A percentile compares a stretch with the other conserved stretches of the same genome.
phyloP scores from a whole-genome alignment of 2,113 vertebrate genomes.

The Balaenoptera acutorostrata region DNA sequence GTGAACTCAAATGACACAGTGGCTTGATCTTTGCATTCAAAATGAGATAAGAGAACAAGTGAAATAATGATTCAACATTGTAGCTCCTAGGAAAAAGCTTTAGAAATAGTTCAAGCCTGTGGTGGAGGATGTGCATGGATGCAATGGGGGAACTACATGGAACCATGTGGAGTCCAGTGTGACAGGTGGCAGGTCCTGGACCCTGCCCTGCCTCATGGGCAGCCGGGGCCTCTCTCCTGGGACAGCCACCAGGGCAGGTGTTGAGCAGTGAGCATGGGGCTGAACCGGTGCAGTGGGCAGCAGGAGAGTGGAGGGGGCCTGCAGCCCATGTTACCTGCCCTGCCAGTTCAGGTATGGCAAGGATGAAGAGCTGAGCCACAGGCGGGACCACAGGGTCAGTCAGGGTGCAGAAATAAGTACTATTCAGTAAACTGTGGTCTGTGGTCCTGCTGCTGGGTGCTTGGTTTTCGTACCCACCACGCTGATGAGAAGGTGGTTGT shows the following conservation, averaged over 20 bases:
- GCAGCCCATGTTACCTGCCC: background rate
- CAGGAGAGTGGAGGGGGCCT: background rate
- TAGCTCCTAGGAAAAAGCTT: background rate
- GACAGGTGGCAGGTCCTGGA: background rate
- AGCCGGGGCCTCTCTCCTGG: background rate
- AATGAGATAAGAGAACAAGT: background rate
- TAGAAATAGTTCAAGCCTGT: accelerated
- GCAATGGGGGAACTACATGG: too few relatives aligned
- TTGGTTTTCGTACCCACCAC: accelerated
- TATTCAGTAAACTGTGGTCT: accelerated
- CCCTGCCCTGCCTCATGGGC: background rate
- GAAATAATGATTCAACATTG: background rate
- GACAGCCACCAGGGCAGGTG: background rate
- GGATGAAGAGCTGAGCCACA: accelerated
- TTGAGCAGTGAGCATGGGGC: background rate
- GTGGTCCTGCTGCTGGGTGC: background rate
- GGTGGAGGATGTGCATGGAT: background rate
- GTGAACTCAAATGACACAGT: background rate
- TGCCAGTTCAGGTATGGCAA: accelerated
- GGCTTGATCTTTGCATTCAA: background rate
- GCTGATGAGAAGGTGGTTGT: conserved; percentile 79
- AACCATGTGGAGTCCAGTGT: background rate
- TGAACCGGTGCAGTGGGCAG: background rate
- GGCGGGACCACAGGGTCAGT: accelerated
- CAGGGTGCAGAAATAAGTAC: background rate